Evolutionary conservation across 1,140 invertebrate genomes (phyloP).

Genomic region (Nasonia vitripennis): DNA sequence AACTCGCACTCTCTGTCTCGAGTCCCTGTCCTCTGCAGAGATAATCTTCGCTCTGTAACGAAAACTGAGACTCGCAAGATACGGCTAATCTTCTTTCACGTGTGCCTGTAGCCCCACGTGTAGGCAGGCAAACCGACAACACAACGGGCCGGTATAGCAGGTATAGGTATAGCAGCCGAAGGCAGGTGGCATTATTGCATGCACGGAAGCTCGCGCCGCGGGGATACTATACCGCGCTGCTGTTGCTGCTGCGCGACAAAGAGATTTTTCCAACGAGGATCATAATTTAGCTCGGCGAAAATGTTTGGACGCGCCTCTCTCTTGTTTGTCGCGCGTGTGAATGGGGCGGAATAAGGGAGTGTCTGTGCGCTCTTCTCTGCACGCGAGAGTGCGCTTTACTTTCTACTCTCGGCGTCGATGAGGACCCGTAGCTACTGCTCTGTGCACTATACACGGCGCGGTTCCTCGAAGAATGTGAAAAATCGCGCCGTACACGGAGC

Average conservation of each 20-base stretch:
- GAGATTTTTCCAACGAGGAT: constrained; percentile 12
- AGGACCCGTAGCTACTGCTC: neutral
- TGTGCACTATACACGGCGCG: neutral
- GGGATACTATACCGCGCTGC: neutral
- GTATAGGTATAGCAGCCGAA: no score
- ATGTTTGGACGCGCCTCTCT: constrained; percentile 24
- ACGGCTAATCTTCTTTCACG: constrained; percentile 31
- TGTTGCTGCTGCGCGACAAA: neutral
- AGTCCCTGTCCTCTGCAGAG: neutral
- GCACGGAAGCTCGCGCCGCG: neutral
- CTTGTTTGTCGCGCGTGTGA: neutral
- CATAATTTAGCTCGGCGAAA: constrained; percentile 23
- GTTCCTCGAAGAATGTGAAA: constrained; percentile 4
- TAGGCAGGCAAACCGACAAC: no score
- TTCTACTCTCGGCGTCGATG: neutral
- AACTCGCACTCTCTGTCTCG: neutral
- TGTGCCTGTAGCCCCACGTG: neutral
- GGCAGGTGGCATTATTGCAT: constrained; percentile 31
- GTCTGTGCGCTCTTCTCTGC: neutral
- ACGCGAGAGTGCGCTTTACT: constrained; percentile 1
- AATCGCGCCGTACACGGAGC: neutral
- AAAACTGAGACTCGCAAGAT: constrained; percentile 24
- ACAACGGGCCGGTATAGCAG: no score
- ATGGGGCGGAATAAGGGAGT: neutral
- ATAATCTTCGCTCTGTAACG: neutral